Evolutionary conservation across 2,113 vertebrate species (phyloP).

Genomic region (Petromus typicus): DNA sequence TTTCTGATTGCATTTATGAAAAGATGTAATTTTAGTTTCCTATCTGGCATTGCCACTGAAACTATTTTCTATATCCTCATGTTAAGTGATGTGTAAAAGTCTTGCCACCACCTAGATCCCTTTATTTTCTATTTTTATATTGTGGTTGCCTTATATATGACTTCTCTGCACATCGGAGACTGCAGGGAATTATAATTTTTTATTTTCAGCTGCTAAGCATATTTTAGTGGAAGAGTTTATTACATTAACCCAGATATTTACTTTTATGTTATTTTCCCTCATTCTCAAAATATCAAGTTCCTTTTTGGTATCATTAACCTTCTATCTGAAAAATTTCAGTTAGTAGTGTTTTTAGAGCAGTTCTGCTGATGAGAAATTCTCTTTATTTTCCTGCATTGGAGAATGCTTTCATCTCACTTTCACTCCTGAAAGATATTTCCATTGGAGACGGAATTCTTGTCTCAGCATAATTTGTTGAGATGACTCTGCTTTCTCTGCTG

Average conservation of each 20-base stretch:
- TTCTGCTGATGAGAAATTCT: background rate
- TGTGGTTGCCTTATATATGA: background rate
- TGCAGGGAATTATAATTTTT: background rate
- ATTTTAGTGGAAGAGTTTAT: background rate
- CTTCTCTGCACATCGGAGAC: background rate
- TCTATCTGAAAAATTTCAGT: background rate
- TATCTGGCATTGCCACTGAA: background rate
- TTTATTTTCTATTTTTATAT: background rate
- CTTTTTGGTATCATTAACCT: constrained; percentile 3
- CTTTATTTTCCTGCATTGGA: background rate
- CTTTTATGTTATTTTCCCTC: background rate
- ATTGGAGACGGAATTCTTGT: background rate
- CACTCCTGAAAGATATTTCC: background rate
- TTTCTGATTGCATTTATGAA: background rate
- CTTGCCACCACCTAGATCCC: background rate
- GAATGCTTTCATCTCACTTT: background rate
- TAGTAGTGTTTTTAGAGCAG: background rate
- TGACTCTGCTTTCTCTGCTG: background rate
- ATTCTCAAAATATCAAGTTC: background rate
- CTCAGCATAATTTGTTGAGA: background rate
- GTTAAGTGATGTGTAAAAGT: background rate
- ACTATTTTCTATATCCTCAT: background rate
- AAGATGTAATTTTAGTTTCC: background rate
- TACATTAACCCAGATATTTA: background rate
- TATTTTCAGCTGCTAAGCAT: background rate